Evolutionary conservation across 2,888 invertebrate genomes (phyloP).

Genomic region (Panorpa germanica): DNA sequence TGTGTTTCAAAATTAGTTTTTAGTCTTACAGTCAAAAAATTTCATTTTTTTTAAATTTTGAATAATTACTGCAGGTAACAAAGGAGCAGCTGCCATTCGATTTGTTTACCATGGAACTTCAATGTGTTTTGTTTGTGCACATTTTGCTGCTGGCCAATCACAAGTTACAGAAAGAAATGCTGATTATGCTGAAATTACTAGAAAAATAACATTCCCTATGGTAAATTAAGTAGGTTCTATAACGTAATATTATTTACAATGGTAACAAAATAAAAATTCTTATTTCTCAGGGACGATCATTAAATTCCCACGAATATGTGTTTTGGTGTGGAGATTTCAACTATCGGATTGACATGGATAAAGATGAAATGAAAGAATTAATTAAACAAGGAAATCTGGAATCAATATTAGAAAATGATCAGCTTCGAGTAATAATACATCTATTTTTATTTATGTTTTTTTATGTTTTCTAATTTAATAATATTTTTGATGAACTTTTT

Average conservation of each 20-base stretch:
- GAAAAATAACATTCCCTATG: conserved; percentile 81
- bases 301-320: conserved; percentile 92
- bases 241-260: not conserved
- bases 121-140: conserved; percentile 94
- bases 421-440: conserved; percentile 36
- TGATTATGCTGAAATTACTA: conserved; percentile 88
- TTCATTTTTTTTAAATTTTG: not conserved
- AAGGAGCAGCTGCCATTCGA: conserved; percentile 87
- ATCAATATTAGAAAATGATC: conserved; percentile 69
- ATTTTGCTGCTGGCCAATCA: conserved; percentile 97
- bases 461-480: conserved; percentile 8
- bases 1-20: conserved; percentile 2
- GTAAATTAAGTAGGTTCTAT: conserved; percentile 16
- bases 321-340: conserved; percentile 99
- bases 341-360: conserved; percentile 90
- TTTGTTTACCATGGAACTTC: conserved; percentile 85
- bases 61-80: conserved; percentile 44
- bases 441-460: not conserved
- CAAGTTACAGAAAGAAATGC: conserved; percentile 90
- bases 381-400: conserved; percentile 56
- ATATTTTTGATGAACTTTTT: conserved; percentile 11
- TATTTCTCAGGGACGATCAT: conserved; percentile 59
- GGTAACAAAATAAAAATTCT: not conserved
- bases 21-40: conserved; percentile 1
- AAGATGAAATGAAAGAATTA: conserved; percentile 78